These are phyloP conservation scores for Parnassius glacialis DNA, from an alignment of 2,888 invertebrate genomes.

Conservation along the genomic window DNA sequence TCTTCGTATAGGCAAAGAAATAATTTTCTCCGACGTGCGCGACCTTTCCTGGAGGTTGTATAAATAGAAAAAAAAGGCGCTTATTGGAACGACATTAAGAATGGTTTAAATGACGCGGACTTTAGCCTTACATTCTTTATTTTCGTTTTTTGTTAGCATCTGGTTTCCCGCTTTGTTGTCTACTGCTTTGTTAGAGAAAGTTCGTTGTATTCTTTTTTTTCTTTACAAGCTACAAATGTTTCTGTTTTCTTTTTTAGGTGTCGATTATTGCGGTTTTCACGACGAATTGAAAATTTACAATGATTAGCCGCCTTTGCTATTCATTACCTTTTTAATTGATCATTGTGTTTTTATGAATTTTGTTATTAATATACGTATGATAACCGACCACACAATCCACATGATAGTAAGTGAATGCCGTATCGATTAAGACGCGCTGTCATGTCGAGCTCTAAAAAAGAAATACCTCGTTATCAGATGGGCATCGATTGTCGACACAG, in stretches of 20 bases:
- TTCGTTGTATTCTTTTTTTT: neutral
- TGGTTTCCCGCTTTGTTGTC: constrained; percentile 9
- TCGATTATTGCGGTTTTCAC: neutral
- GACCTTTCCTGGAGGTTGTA: neutral
- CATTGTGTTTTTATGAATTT: no score
- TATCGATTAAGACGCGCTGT: no score
- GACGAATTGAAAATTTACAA: neutral
- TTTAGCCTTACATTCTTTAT: neutral
- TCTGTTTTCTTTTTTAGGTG: neutral
- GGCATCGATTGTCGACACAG: no score
- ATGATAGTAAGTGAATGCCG: no score
- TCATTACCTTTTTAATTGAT: neutral
- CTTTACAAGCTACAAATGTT: neutral
- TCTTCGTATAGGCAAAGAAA: constrained; percentile 6
- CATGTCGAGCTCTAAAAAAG: no score
- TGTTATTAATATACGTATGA: no score
- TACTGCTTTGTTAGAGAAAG: constrained; percentile 7
- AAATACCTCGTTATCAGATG: no score
- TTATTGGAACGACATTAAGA: constrained; percentile 9
- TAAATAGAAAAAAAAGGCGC: neutral
- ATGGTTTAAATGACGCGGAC: constrained; percentile 6
- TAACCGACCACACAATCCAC: no score
- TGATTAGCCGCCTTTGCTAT: neutral
- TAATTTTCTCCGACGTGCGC: constrained; percentile 6
- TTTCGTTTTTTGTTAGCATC: constrained; percentile 5